These are phyloP conservation scores for Macaria liturata DNA, from an alignment of 2,888 invertebrate genomes.

Conservation along the genomic window DNA sequence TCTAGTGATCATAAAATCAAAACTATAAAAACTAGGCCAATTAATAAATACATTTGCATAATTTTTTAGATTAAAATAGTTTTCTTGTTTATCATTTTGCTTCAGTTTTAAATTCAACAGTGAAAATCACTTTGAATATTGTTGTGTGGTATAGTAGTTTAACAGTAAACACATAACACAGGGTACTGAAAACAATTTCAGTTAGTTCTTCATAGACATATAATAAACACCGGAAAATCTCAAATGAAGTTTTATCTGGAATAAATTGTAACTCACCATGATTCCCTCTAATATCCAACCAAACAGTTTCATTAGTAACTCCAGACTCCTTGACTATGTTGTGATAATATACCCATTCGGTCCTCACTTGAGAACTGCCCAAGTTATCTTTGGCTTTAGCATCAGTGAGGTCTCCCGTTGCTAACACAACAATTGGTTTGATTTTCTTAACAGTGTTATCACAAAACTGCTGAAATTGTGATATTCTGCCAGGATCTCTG, in stretches of 20 bases:
- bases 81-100: too few species aligned
- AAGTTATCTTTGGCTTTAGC: slow-evolving; percentile 90
- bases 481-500: slow-evolving; percentile 88
- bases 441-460: slow-evolving; percentile 88
- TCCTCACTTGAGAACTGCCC: slow-evolving; percentile 90
- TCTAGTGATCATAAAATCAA: too few species aligned
- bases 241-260: background rate
- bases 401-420: slow-evolving; percentile 95
- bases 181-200: too few species aligned
- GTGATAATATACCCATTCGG: slow-evolving; percentile 93
- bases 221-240: too few species aligned
- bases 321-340: slow-evolving; percentile 86
- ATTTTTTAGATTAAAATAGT: too few species aligned
- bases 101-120: too few species aligned
- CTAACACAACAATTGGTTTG: slow-evolving; percentile 90
- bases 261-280: slow-evolving; percentile 85
- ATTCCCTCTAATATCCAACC: slow-evolving; percentile 96
- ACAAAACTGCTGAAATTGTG: slow-evolving; percentile 92
- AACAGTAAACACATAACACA: too few species aligned
- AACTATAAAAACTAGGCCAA: too few species aligned
- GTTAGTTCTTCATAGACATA: too few species aligned
- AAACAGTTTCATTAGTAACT: slow-evolving; percentile 87
- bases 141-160: too few species aligned
- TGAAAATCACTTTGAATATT: too few species aligned
- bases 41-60: too few species aligned